Percentiles rank a stretch among this genome's conserved stretches.
Evolutionary conservation across 2,797 vertebrate genomes (phyloP).

Genomic region (Peromyscus eremicus): DNA sequence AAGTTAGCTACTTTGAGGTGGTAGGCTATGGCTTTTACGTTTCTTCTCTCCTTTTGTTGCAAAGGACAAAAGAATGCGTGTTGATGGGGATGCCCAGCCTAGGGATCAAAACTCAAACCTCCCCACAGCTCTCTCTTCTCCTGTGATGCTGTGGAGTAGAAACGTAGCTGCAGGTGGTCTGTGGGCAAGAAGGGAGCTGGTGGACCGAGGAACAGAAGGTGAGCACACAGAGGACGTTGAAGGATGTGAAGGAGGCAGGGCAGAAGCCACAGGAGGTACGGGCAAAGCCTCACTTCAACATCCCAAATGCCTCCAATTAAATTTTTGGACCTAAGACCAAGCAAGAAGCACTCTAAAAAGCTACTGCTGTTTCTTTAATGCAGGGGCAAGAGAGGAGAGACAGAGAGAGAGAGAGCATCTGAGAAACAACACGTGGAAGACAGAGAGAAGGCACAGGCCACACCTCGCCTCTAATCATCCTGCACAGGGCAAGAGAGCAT

Average conservation of each 20-base stretch:
- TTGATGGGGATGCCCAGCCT: not conserved
- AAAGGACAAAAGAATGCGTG: not conserved
- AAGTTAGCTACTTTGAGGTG: not conserved
- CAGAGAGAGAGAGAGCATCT: conserved; percentile 18
- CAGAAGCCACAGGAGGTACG: not conserved
- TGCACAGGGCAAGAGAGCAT: not conserved
- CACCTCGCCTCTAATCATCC: conserved; percentile 3
- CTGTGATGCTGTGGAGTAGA: not conserved
- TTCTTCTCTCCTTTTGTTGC: conserved; percentile 36
- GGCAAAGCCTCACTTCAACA: not conserved
- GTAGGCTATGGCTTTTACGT: not conserved
- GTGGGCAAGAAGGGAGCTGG: not conserved
- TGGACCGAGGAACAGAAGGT: not conserved
- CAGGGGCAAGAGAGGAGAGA: conserved; percentile 6
- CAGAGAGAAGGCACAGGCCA: not conserved
- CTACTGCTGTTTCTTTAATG: not conserved
- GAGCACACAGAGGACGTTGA: not conserved
- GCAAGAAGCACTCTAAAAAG: conserved; percentile 37
- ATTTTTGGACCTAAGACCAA: conserved; percentile 7
- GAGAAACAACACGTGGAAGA: not conserved
- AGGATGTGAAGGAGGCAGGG: not conserved
- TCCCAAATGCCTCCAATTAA: conserved; percentile 25
- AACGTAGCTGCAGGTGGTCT: not conserved
- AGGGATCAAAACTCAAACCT: not conserved
- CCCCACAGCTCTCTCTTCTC: not conserved